phyloP scores from a whole-genome alignment of 2,888 invertebrate species.

The Papilio protenor region DNA sequence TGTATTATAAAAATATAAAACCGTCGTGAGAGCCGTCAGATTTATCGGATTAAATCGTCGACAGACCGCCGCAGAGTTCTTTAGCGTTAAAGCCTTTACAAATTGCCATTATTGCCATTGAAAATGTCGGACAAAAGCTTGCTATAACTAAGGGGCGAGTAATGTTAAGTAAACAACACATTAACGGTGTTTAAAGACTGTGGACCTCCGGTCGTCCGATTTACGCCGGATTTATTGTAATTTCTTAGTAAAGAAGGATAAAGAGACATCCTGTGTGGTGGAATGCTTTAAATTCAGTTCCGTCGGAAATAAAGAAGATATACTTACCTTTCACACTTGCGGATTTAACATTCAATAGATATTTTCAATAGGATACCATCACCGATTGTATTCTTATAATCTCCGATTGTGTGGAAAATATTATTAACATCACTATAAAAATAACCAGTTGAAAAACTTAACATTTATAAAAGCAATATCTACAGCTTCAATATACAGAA shows the following conservation, averaged over 20 bases:
- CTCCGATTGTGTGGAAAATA: neutral
- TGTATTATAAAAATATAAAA: slow-evolving; percentile 28
- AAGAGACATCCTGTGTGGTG: slow-evolving; percentile 75
- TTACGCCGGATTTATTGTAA: slow-evolving; percentile 69
- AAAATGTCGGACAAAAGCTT: slow-evolving; percentile 63
- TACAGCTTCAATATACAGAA: slow-evolving; percentile 31
- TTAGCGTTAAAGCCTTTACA: slow-evolving; percentile 56
- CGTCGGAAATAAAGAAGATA: slow-evolving; percentile 60
- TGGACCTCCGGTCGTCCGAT: slow-evolving; percentile 61
- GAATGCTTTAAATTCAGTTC: slow-evolving; percentile 63
- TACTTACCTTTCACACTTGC: slow-evolving; percentile 21
- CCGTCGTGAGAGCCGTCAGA: slow-evolving; percentile 46
- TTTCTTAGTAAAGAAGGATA: slow-evolving; percentile 73
- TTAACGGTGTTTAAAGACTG: slow-evolving; percentile 72
- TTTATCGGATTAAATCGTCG: slow-evolving; percentile 67
- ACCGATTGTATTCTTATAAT: neutral
- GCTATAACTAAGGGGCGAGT: slow-evolving; percentile 66
- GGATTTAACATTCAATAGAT: neutral
- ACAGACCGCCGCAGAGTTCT: slow-evolving; percentile 53
- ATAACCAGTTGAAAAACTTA: neutral
- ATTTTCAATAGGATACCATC: neutral
- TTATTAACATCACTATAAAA: neutral
- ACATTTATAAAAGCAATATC: neutral
- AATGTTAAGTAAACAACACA: slow-evolving; percentile 77
- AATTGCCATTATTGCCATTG: slow-evolving; percentile 60